Evolutionary conservation across 1,140 invertebrate genomes (phyloP).

Genomic region (Ceratina japonica): DNA sequence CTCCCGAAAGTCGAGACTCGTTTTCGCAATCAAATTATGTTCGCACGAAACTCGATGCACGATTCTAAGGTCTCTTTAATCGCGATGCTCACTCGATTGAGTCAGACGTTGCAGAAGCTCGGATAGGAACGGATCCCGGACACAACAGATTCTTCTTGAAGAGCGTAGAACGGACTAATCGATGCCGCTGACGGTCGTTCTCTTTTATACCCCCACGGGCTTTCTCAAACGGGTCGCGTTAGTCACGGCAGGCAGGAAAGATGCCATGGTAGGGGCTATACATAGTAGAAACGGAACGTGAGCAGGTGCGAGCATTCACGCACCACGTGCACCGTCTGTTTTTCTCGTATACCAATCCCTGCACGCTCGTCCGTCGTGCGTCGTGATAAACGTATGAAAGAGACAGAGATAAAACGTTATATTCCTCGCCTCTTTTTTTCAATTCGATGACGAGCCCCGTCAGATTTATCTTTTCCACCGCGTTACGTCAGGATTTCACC

Average conservation of each 20-base stretch:
- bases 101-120: neutral
- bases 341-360: conserved; percentile 41
- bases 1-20: neutral
- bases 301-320: conserved; percentile 49
- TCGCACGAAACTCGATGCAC: too few relatives aligned
- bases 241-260: conserved; percentile 49
- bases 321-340: conserved; percentile 60
- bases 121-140: neutral
- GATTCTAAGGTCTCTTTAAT: neutral
- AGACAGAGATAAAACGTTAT: conserved; percentile 8
- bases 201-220: conserved; percentile 67
- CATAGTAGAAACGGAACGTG: conserved; percentile 42
- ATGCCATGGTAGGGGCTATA: conserved; percentile 26
- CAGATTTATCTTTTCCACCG: neutral
- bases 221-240: conserved; percentile 34
- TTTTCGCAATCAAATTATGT: neutral
- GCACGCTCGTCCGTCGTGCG: conserved; percentile 27
- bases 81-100: neutral
- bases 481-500: neutral
- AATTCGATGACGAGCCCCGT: neutral
- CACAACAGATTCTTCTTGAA: neutral
- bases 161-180: conserved; percentile 58
- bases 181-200: conserved; percentile 35
- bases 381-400: conserved; percentile 40
- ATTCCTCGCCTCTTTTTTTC: conserved; percentile 9